phyloP scores from a whole-genome alignment of 1,140 invertebrate species.

The Belonocnema kinseyi region DNA sequence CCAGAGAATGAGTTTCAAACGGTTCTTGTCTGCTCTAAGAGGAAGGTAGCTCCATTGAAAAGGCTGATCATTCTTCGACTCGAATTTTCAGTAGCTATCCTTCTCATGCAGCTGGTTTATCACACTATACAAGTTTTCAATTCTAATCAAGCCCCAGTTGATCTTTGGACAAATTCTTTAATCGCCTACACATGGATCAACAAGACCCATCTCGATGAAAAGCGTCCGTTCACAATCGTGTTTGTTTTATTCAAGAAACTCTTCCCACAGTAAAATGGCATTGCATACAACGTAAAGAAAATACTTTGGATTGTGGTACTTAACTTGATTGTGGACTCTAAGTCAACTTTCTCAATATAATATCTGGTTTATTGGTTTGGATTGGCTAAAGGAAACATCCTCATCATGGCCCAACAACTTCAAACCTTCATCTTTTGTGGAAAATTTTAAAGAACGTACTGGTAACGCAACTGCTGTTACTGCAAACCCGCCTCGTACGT shows the following conservation, averaged over 20 bases:
- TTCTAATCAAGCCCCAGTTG: neutral
- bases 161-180: constrained; percentile 35
- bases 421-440: neutral
- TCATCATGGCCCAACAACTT: neutral
- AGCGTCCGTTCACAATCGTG: constrained; percentile 58
- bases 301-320: no score
- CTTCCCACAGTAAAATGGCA: no score
- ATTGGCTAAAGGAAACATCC: neutral
- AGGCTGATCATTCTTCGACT: neutral
- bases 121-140: constrained; percentile 26
- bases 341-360: constrained; percentile 24
- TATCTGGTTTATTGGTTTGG: neutral
- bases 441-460: neutral
- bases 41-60: neutral
- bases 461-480: constrained; percentile 22
- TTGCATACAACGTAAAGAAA: no score
- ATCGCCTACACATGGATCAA: no score
- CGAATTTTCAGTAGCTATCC: neutral
- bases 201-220: constrained; percentile 51
- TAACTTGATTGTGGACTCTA: constrained; percentile 46
- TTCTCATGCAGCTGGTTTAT: constrained; percentile 39
- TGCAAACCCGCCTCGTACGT: no score
- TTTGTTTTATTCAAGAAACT: constrained; percentile 46
- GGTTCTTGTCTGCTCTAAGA: neutral
- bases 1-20: constrained; percentile 48